Evolutionary conservation across 1,140 invertebrate genomes (phyloP), one percentile per base, ranked within the genome.

Genomic region (Pissodes strobi): DNA sequence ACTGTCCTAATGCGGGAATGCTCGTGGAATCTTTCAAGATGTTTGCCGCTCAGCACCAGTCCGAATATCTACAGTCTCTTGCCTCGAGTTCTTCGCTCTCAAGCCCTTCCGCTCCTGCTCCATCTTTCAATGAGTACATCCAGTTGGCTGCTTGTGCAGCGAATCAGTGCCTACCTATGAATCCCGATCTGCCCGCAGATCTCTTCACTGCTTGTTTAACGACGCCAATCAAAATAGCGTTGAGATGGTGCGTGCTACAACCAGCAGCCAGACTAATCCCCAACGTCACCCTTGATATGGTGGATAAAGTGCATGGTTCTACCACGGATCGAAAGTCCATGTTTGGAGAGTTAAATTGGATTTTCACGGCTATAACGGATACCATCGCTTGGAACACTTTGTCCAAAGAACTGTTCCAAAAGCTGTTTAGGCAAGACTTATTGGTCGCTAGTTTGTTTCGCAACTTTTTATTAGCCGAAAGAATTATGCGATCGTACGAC

Each of bases 361-460:
- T 99, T 76, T 99, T 99, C 81, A 99, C 97, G 27, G 97, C 97
- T 5, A 98, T 99, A 55, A 99, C 97, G 1, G 97, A 99, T 79
- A 99, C 97, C n/a, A 99, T 99, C 76, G 97, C 97, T 0, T 99
- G 97, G 97, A 98, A 98, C 76, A 93, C 90, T 38, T 82, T 99
- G 62, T 93, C 95, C 12, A 84, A 87, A 83, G 95, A 97, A 73
- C 82, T 96, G 64, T 99, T 99, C 81, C 96, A 99, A 82, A 94
- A 91, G 76, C 81, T 99, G 57, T 99, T 99, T 80, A 85, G 98
- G 5, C 95, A 97, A 80, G 98, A 99, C 81, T 82, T 99, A 55
- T 83, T 99, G n/a, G 96, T 99, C 10, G 97, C 97, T 25, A 97
- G 94, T 79, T 83, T 99, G 34, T 99, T 99, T 81, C 86, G 98